Conservation (phyloP, 2,113 vertebrate genomes). For the Cyphomyrus discorhynchus region DNA sequence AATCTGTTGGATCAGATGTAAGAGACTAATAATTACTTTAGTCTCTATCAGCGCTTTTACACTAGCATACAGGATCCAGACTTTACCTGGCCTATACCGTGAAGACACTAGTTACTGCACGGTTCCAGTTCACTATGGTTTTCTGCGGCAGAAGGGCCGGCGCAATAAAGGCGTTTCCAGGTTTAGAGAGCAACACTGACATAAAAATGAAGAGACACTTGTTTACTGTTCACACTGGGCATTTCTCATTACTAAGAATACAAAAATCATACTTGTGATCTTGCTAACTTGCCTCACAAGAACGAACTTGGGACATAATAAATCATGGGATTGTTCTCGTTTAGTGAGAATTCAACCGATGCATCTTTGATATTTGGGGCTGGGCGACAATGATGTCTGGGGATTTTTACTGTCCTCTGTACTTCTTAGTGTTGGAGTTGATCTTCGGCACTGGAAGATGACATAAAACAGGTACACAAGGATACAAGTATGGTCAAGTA, state of each 20-base stretch:
- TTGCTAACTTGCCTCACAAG: not conserved
- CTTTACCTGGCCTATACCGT: not conserved
- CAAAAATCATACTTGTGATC: not conserved
- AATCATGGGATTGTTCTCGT: not conserved
- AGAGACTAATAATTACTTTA: not conserved
- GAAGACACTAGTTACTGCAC: not conserved
- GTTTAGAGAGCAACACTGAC: not conserved
- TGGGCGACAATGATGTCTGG: not conserved
- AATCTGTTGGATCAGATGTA: not conserved
- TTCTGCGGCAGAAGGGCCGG: not conserved
- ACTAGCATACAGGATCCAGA: not conserved
- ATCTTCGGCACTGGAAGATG: not conserved
- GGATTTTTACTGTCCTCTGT: not conserved
- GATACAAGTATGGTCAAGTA: not conserved
- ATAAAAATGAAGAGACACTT: not conserved
- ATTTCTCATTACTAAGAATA: not conserved
- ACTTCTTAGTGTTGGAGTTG: not conserved
- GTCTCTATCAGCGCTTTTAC: not conserved
- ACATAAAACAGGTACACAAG: not conserved
- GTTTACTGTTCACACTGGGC: not conserved
- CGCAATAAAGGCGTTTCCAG: not conserved
- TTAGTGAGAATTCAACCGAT: not conserved
- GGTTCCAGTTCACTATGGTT: not conserved
- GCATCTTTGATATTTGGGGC: not conserved
- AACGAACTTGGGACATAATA: not conserved